Evolutionary conservation across 2,113 vertebrate genomes (phyloP).

Genomic region (Noturus placidus): DNA sequence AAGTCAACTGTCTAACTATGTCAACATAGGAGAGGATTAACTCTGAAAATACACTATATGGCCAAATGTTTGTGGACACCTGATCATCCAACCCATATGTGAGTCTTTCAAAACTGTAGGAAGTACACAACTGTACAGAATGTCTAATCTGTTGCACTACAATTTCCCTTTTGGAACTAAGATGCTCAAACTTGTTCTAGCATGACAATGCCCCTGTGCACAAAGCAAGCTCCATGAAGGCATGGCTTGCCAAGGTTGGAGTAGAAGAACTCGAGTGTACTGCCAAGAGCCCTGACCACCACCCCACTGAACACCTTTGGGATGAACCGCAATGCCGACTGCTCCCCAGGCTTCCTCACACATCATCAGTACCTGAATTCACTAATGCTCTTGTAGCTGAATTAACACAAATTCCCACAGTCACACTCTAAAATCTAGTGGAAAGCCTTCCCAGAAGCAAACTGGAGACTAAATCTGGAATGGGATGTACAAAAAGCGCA

Average conservation of each 20-base stretch:
- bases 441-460: not conserved
- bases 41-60: not conserved
- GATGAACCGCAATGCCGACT: not conserved
- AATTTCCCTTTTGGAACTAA: not conserved
- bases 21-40: not conserved
- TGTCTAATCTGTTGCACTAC: not conserved
- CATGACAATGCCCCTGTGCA: not conserved
- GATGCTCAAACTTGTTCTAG: not conserved
- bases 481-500: not conserved
- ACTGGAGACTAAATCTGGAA: not conserved
- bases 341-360: not conserved
- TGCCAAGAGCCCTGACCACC: not conserved
- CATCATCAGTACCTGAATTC: not conserved
- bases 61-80: not conserved
- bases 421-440: not conserved
- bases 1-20: not conserved
- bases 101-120: not conserved
- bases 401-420: not conserved
- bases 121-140: not conserved
- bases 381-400: not conserved
- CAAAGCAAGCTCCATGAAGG: not conserved
- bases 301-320: not conserved
- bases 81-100: not conserved
- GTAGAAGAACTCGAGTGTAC: not conserved
- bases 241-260: not conserved